Evolutionary conservation across 2,797 vertebrate genomes (phyloP).

Genomic region (Ibycter americanus): DNA sequence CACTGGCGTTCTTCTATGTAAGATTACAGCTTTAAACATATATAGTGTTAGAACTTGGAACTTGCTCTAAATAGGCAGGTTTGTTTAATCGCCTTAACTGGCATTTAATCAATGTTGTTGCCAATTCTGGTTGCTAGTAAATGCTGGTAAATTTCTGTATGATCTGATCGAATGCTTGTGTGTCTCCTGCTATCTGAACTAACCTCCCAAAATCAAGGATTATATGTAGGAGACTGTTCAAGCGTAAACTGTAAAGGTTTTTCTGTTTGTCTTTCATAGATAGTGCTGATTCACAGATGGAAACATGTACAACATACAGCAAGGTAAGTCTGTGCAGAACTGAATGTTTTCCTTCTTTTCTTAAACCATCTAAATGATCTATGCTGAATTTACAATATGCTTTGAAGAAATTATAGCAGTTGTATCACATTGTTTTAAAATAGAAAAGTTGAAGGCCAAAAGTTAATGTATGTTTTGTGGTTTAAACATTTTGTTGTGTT

Average conservation of each 20-base stretch:
- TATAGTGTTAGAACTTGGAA: background rate
- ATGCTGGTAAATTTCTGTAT: background rate
- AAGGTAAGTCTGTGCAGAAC: conserved; percentile 82
- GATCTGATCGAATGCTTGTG: background rate
- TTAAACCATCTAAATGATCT: background rate
- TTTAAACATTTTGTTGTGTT: background rate
- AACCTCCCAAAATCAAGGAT: background rate
- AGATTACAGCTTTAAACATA: background rate
- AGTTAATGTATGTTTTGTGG: background rate
- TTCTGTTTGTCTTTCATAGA: conserved; percentile 74
- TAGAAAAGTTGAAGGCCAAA: background rate
- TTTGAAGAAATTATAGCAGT: background rate
- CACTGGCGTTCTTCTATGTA: background rate
- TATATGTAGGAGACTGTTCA: background rate
- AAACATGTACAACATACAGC: conserved; percentile 93
- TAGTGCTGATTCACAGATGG: conserved; percentile 83
- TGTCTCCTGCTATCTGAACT: background rate
- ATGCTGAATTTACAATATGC: background rate
- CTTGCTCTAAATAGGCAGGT: background rate
- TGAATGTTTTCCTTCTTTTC: background rate
- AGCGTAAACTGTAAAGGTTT: background rate
- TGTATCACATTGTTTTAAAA: background rate
- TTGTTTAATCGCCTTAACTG: background rate
- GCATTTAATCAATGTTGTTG: background rate
- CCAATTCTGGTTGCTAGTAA: background rate